Base-by-base conservation (phyloP, 2,888 invertebrate genomes). In the Caenorhabditis sp. region DNA sequence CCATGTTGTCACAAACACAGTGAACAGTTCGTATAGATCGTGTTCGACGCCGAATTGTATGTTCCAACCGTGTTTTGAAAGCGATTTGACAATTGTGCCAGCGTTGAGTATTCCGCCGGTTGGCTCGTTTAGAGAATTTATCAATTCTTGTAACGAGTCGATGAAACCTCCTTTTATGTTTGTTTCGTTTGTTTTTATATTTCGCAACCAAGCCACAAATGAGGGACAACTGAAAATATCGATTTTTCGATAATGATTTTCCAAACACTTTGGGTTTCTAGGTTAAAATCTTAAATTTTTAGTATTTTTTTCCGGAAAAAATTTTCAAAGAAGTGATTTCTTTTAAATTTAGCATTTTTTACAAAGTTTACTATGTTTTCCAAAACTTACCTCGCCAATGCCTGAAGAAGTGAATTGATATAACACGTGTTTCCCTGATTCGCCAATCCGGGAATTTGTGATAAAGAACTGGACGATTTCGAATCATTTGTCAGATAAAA, bases 1-100 rank as follows among this genome's bases (percentile, higher is more conserved):
- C 59, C 96, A 90, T 17, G 95, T 94, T n/a, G 93, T 92, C 10
- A 95, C 90, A 82, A 97, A 90, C 10, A 95, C 93, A 88, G 95
- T 94, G 83, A 96, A 92, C 62, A 97, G 89, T 89, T 97, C 96
- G 88, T 95, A 95, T 0, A 95, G 94, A 89, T 97, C 97, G 89
- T 90, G 89, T 49, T 81, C 79, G 4, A 73, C 77, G 0, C 79
- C 74, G 59, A 21, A 55, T 21, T 21, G 21, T 26, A 81, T 78
- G 19, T 74, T 76, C 83, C 83, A 83, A 31, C 77, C 75, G 37
- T 79, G 78, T 21, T 53, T 37, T 10, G 62, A 17, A 5, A 83
- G 59, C 14, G 78, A 65, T 1, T 72, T 55, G 1, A 73, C 76
- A 10, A 83, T 75, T 4, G 26, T 53, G 21, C 55, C 62, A 3